Evolutionary conservation across 2,888 invertebrate genomes (phyloP), one percentile per base, ranked within the genome.

Genomic region (Athalia rosae): DNA sequence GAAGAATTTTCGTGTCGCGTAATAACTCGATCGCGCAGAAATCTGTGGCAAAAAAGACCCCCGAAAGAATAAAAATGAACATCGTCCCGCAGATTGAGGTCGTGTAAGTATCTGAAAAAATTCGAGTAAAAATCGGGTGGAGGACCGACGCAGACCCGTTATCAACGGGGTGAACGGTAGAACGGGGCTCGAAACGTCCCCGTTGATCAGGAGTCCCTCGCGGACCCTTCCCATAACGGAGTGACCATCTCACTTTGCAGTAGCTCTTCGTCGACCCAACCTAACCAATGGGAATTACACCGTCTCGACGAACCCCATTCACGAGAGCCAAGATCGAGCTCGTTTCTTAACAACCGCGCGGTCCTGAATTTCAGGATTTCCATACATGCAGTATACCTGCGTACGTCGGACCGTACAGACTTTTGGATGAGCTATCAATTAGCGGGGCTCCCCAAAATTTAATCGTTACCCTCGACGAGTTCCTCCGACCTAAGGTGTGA

Each of bases 151-250:
- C 28, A 28, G 28, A 28, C 28, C 28, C 28, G 28, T 28, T 28
- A 28, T 28, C 28, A 28, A 28, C 28, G 28, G 28, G 28, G 28
- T 28, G 28, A 28, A 28, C 28, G 28, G 28, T 28, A 28, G 15
- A 11, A 61, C 8, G 8, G 7, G 58, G 58, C 13, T 58, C 15
- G 28, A 15, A 71, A 45, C 71, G 58, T 71, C 11, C 9, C 45
- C 56, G 45, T 71, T 56, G 9, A 56, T 71, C 69, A 45, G n/a
- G 7, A 58, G 45, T 71, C 58, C 58, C 69, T 56, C 4, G 58
- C 45, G 58, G 71, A 71, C 58, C 58, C 58, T 58, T 56, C 41
- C 41, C 56, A 45, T 56, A 13, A 13, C 58, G 43, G 13, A 58
- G 4, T 58, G 71, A 71, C 56, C 71, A 58, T 15, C 43, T n/a